Evolutionary conservation across 1,140 invertebrate genomes (phyloP), one percentile per base, ranked within the genome.

Genomic region (Rhyacophila brunnea): DNA sequence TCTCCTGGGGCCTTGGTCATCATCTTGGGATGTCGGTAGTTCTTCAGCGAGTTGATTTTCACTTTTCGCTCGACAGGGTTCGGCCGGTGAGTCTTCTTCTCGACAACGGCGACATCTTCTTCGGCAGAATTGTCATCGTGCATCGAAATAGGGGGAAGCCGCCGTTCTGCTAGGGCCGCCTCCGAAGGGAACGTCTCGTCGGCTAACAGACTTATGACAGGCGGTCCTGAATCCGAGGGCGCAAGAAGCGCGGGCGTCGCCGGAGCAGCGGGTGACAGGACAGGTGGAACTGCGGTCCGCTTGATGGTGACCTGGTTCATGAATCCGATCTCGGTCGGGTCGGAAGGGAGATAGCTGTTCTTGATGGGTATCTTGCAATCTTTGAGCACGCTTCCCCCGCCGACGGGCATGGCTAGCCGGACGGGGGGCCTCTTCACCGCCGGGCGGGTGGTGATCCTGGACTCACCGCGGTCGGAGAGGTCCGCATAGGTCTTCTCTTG

Each of bases 1-100:
- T 62, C 55, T 2, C 51, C 58, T 6, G 49, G 51, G 3, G 23
- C 4, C 54, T 61, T 65, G 11, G 50, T 49, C 34, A 51, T 53
- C 11, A 49, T 67, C 9, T 75, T 71, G 61, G 76, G 74, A 55
- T 80, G 77, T 58, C 77, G 72, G 55, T 78, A 80, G 65, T 78
- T 80, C 57, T 78, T 79, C 19, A 79, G 50, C n/a, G 74, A 65
- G 62, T 74, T 78, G n/a, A 72, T 75, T 64, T 77, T 74, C 68
- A 20, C 56, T 68, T 40, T 68, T 60, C 52, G 66, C 70, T 23
- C 67, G 54, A 65, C 56, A 61, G 66, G 32, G 38, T 67, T 65
- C 14, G 54, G 40, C 20, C 51, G 55, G 19, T 64, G 60, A 2
- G 56, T 49, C 45, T 60, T 65, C 45, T 65, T 65, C 19, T 60